phyloP scores from a whole-genome alignment of 2,797 vertebrate species.

The Decapterus maruadsi region DNA sequence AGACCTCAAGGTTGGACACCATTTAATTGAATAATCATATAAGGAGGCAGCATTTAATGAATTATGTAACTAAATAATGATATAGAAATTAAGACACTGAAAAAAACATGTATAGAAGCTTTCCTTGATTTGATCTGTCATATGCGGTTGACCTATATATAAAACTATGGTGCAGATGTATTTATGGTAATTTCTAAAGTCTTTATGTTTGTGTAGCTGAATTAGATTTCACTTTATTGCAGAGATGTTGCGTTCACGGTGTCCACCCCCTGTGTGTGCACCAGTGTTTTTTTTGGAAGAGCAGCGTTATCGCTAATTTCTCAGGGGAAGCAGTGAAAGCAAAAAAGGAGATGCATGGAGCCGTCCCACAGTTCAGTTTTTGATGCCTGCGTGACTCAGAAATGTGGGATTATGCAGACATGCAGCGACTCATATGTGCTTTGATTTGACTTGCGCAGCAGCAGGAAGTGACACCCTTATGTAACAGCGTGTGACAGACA shows the following conservation, averaged over 20 bases:
- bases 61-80: too few species aligned
- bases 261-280: neutral
- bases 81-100: too few species aligned
- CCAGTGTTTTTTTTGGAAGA: neutral
- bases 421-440: constrained; percentile 28
- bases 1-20: neutral
- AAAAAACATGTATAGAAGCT: too few species aligned
- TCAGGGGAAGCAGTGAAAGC: constrained; percentile 3
- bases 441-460: constrained; percentile 35
- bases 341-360: constrained; percentile 20
- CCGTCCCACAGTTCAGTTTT: constrained; percentile 11
- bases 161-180: too few species aligned
- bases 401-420: constrained; percentile 42
- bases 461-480: constrained; percentile 52
- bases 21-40: neutral
- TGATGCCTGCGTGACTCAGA: constrained; percentile 41
- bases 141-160: too few species aligned
- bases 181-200: neutral
- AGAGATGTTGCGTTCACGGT: constrained; percentile 22
- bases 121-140: too few species aligned
- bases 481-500: constrained; percentile 53
- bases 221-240: constrained; percentile 24
- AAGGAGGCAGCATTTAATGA: neutral
- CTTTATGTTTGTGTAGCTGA: neutral
- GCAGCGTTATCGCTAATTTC: constrained; percentile 22